Conservation (phyloP, 2,113 vertebrate genomes). For the Sinocyclocheilus anophthalmus region DNA sequence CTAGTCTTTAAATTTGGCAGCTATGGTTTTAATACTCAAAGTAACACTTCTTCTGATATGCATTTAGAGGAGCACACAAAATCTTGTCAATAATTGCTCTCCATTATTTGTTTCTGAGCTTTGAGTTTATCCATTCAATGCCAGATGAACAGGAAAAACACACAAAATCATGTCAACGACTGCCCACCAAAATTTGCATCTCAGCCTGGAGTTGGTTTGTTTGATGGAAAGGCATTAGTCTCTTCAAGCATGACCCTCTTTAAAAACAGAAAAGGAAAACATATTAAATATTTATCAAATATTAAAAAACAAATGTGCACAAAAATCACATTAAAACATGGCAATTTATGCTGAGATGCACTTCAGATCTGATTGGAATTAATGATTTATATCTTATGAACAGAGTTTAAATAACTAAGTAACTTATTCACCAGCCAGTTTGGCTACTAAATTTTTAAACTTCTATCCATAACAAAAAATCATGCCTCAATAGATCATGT, state of each 20-base stretch:
- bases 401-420: not conserved
- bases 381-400: not conserved
- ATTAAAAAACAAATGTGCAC: not conserved
- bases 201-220: not conserved
- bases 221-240: too few relatives aligned
- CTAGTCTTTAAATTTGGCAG: not conserved
- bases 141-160: not conserved
- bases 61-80: constrained; percentile 35
- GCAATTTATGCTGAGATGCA: not conserved
- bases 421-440: not conserved
- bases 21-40: not conserved
- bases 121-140: constrained; percentile 56
- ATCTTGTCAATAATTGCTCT: constrained; percentile 70
- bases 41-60: not conserved
- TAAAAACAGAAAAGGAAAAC: constrained; percentile 1
- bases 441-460: too few relatives aligned
- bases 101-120: constrained; percentile 65
- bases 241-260: constrained; percentile 73
- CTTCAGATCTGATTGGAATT: not conserved
- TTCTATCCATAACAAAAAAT: not conserved
- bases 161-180: not conserved
- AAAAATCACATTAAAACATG: not conserved
- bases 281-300: not conserved
- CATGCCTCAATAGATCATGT: too few relatives aligned
- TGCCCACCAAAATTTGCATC: constrained; percentile 3